Conservation (phyloP, 2,113 vertebrate genomes). For the Silurus meridionalis region DNA sequence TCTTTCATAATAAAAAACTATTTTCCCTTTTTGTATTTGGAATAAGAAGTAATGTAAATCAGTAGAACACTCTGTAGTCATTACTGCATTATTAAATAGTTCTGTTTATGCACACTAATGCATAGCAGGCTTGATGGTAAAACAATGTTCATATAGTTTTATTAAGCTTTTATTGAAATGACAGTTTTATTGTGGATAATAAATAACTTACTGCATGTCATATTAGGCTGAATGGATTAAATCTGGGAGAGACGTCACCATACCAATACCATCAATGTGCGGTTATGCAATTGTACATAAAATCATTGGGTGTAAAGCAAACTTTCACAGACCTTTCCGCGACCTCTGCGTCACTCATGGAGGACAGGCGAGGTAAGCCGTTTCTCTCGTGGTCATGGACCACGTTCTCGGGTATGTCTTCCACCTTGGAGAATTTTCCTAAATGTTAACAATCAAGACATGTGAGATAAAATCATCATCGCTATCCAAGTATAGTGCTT, state of each 20-base stretch:
- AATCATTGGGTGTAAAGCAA: neutral
- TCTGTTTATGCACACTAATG: neutral
- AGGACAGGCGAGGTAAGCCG: conserved; percentile 90
- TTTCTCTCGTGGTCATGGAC: conserved; percentile 97
- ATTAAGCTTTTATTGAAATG: no score
- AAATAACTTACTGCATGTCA: neutral
- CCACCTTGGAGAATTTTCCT: conserved; percentile 88
- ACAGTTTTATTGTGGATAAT: neutral
- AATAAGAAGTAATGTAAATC: no score
- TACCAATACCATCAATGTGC: neutral
- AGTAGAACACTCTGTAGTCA: neutral
- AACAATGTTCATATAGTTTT: neutral
- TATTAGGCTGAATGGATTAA: neutral
- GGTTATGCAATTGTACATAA: neutral
- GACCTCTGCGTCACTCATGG: conserved; percentile 82
- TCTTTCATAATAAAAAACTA: neutral
- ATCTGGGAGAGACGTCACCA: neutral
- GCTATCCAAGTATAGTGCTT: neutral
- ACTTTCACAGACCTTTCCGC: conserved; percentile 73
- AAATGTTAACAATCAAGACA: neutral
- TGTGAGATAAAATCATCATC: neutral
- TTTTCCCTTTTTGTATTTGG: neutral
- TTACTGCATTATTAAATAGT: neutral
- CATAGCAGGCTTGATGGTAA: neutral
- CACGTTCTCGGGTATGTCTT: conserved; percentile 90